These are phyloP conservation scores for Temnothorax unifasciatus DNA, from an alignment of 2,888 invertebrate species.

Conservation along the genomic window DNA sequence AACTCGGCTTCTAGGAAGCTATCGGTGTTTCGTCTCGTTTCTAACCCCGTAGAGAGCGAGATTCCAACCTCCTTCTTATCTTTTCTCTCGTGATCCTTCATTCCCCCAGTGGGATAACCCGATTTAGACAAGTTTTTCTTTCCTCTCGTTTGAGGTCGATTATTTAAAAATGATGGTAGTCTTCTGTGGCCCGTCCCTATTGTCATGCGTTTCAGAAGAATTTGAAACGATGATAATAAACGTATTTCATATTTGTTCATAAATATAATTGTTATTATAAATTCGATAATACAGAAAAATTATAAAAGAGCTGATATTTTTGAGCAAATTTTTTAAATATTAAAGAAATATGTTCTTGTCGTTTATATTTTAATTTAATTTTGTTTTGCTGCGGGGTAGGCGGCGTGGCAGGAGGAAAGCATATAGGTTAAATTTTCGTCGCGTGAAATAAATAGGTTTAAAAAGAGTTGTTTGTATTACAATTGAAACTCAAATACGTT, in stretches of 20 bases:
- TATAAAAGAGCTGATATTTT: background rate
- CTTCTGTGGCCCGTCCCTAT: background rate
- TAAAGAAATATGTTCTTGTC: background rate
- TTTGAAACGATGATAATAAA: background rate
- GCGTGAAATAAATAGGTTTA: too few relatives aligned
- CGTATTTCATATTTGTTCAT: background rate
- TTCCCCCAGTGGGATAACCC: slow-evolving; percentile 51
- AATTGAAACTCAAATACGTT: too few relatives aligned
- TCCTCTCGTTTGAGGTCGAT: background rate
- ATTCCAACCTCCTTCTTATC: slow-evolving; percentile 18
- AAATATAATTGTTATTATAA: background rate
- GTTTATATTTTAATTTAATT: background rate
- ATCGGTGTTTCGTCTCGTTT: slow-evolving; percentile 65
- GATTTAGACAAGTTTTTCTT: slow-evolving; percentile 60
- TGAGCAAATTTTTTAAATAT: background rate
- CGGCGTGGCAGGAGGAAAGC: too few relatives aligned
- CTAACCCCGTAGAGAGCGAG: slow-evolving; percentile 45
- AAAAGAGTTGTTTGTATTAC: too few relatives aligned
- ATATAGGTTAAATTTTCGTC: too few relatives aligned
- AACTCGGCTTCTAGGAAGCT: slow-evolving; percentile 57
- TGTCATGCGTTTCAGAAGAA: background rate
- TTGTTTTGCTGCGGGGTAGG: background rate
- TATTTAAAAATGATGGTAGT: slow-evolving; percentile 1
- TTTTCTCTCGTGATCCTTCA: slow-evolving; percentile 27
- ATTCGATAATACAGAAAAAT: background rate